Percentiles rank a stretch among this genome's conserved stretches.
Evolutionary conservation across 1,140 invertebrate species (phyloP).

Genomic region (Araneus ventricosus): DNA sequence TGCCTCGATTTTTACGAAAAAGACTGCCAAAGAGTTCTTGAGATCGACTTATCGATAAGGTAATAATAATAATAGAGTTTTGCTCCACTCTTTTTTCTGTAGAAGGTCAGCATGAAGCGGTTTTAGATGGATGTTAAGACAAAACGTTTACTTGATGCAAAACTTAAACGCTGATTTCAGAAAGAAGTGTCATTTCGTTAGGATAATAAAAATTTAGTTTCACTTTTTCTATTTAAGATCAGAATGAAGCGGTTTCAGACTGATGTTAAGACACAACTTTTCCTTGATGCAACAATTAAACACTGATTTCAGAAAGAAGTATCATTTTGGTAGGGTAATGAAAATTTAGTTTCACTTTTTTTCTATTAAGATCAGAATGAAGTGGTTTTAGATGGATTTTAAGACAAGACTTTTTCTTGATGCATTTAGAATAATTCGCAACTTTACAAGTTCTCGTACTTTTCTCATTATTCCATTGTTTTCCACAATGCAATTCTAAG

Average conservation of each 20-base stretch:
- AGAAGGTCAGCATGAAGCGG: neutral
- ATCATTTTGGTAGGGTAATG: neutral
- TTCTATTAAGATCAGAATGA: neutral
- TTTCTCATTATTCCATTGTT: too few species aligned
- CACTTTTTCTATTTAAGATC: neutral
- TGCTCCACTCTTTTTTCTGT: too few species aligned
- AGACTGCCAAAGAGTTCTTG: neutral
- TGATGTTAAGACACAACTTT: neutral
- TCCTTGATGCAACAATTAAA: neutral
- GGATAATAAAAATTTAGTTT: neutral
- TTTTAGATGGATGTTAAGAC: neutral
- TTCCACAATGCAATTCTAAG: too few species aligned
- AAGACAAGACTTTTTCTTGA: neutral
- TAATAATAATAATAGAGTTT: neutral
- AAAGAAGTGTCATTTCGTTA: too few species aligned
- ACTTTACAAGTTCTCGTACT: too few species aligned
- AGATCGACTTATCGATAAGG: neutral
- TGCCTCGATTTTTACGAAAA: neutral
- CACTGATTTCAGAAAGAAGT: too few species aligned
- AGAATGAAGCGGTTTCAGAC: neutral
- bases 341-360: neutral
- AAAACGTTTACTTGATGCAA: neutral
- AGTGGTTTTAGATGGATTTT: neutral
- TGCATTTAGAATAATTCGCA: too few species aligned
- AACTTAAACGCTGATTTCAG: too few species aligned